phyloP scores from a whole-genome alignment of 2,113 vertebrate genomes.

The Argyrosomus japonicus region DNA sequence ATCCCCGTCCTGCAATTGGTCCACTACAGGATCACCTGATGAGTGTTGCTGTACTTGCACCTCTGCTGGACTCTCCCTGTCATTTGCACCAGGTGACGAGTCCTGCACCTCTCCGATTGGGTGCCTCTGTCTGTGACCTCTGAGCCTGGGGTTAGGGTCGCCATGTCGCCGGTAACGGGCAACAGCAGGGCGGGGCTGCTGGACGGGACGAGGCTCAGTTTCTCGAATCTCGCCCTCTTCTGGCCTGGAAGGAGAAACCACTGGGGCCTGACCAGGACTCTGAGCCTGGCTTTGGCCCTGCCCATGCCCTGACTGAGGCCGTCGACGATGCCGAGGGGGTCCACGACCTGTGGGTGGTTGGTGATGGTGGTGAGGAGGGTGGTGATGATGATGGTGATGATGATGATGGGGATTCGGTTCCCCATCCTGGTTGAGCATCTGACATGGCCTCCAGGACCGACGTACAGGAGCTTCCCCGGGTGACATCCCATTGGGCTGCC shows the following conservation, averaged over 20 bases:
- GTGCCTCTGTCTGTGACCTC: constrained; percentile 64
- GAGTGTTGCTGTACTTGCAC: constrained; percentile 14
- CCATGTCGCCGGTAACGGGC: constrained; percentile 76
- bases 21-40: constrained; percentile 14
- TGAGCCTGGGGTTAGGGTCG: constrained; percentile 75
- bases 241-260: background rate
- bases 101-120: constrained; percentile 52
- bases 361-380: constrained; percentile 55
- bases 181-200: constrained; percentile 69
- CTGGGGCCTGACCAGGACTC: constrained; percentile 41
- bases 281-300: constrained; percentile 53
- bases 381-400: constrained; percentile 67
- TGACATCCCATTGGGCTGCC: constrained; percentile 66
- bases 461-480: constrained; percentile 66
- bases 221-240: constrained; percentile 42
- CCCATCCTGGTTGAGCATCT: constrained; percentile 80
- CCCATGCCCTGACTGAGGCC: constrained; percentile 50
- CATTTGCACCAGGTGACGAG: constrained; percentile 9
- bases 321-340: constrained; percentile 69
- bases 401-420: constrained; percentile 72
- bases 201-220: constrained; percentile 54
- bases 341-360: constrained; percentile 57
- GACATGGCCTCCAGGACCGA: constrained; percentile 84
- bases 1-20: constrained; percentile 53
- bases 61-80: constrained; percentile 20